These are phyloP conservation scores for Thamnaconus septentrionalis DNA, from an alignment of 2,113 vertebrate species.

Conservation along the genomic window DNA sequence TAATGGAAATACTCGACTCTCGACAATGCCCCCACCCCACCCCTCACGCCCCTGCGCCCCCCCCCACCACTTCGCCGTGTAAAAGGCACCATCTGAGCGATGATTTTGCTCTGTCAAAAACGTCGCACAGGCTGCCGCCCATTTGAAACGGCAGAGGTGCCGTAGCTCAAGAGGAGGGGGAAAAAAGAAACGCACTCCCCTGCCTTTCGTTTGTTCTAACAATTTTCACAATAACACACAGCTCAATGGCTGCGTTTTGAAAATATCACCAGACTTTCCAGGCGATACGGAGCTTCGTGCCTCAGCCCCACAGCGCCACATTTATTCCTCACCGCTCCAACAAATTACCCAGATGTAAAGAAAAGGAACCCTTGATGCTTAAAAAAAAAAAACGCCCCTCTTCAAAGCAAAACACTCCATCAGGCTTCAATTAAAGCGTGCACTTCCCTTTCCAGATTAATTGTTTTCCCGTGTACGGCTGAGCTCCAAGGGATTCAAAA, in stretches of 20 bases:
- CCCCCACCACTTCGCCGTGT: neutral
- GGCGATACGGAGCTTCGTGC: neutral
- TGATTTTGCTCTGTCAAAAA: neutral
- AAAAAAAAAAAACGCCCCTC: conserved; percentile 36
- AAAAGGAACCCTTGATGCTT: conserved; percentile 33
- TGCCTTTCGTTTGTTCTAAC: conserved; percentile 4
- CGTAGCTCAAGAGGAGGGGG: neutral
- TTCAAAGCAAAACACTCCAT: conserved; percentile 56
- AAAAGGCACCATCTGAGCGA: no score
- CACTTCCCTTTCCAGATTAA: conserved; percentile 50
- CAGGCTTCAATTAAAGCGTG: conserved; percentile 60
- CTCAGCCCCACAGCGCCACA: conserved; percentile 19
- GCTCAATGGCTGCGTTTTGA: neutral
- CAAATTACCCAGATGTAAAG: conserved; percentile 53
- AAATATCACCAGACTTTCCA: conserved; percentile 1
- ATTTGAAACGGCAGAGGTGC: conserved; percentile 10
- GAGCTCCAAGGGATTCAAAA: conserved; percentile 51
- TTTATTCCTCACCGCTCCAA: conserved; percentile 24
- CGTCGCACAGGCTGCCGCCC: neutral
- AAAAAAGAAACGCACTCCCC: neutral
- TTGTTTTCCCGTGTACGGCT: conserved; percentile 53
- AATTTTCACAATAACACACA: conserved; percentile 1
- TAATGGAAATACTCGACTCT: conserved; percentile 21
- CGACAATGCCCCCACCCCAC: neutral
- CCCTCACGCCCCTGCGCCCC: neutral